Percentiles rank a stretch among this genome's conserved stretches.
phyloP scores from a whole-genome alignment of 1,140 invertebrate species.

The Neodiprion pinetum region DNA sequence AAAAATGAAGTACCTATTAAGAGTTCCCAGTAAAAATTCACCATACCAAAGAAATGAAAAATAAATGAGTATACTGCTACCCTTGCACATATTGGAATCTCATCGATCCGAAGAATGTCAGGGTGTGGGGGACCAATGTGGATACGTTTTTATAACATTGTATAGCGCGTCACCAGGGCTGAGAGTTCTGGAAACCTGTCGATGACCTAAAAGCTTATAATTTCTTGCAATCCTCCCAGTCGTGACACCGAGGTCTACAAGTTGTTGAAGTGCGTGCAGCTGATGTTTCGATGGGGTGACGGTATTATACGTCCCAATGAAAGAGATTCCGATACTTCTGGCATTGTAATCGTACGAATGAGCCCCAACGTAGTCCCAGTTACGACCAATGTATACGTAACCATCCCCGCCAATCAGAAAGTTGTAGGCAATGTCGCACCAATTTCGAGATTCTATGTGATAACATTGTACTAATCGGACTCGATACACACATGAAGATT shows the following conservation, averaged over 20 bases:
- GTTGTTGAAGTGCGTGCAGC: slow-evolving; percentile 64
- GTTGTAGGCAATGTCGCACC: slow-evolving; percentile 76
- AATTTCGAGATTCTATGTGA: slow-evolving; percentile 73
- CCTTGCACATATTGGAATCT: too few species aligned
- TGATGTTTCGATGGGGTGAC: slow-evolving; percentile 65
- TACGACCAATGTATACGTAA: slow-evolving; percentile 76
- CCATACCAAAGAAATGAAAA: too few species aligned
- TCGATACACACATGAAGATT: slow-evolving; percentile 58
- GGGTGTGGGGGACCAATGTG: not conserved
- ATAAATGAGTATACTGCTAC: too few species aligned
- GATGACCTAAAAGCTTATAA: slow-evolving; percentile 74
- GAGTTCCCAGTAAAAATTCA: too few species aligned
- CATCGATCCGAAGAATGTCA: not conserved
- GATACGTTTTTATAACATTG: slow-evolving; percentile 65
- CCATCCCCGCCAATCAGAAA: slow-evolving; percentile 83
- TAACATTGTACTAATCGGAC: slow-evolving; percentile 73
- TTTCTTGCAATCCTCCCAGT: slow-evolving; percentile 65
- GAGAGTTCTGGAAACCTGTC: slow-evolving; percentile 71
- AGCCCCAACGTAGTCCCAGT: slow-evolving; percentile 75
- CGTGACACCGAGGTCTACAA: slow-evolving; percentile 71
- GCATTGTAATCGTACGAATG: slow-evolving; percentile 75
- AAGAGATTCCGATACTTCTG: slow-evolving; percentile 74
- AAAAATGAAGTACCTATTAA: too few species aligned
- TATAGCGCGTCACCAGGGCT: slow-evolving; percentile 74
- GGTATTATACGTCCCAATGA: slow-evolving; percentile 46